These are phyloP conservation scores for Timandra comae DNA, from an alignment of 2,888 invertebrate species.

Conservation along the genomic window DNA sequence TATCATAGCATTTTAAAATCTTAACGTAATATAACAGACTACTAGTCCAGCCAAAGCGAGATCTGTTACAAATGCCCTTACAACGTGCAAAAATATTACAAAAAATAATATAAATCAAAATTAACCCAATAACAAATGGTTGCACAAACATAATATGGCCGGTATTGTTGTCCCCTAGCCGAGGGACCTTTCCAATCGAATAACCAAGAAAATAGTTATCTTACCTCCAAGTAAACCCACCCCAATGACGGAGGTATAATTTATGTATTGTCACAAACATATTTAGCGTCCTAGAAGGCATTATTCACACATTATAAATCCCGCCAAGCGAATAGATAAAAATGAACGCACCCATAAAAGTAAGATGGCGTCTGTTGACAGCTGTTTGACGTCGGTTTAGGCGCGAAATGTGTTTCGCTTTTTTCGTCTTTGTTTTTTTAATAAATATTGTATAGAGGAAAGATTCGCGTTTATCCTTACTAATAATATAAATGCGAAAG, in stretches of 20 bases:
- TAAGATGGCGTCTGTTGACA: conserved; percentile 62
- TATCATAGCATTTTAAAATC: no score
- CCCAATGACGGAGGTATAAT: conserved; percentile 60
- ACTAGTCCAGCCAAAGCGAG: no score
- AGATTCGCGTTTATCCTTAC: background rate
- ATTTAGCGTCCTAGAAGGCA: conserved; percentile 58
- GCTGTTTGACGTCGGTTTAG: conserved; percentile 55
- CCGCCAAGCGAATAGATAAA: conserved; percentile 51
- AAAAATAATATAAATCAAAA: conserved; percentile 21
- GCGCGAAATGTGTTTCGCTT: conserved; percentile 36
- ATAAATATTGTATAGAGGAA: background rate
- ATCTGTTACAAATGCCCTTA: no score
- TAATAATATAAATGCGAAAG: no score
- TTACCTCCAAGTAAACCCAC: conserved; percentile 26
- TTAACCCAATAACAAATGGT: conserved; percentile 20
- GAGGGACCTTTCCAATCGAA: conserved; percentile 54
- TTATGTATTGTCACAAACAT: conserved; percentile 68
- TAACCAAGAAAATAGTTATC: conserved; percentile 68
- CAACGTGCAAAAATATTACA: no score
- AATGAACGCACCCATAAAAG: conserved; percentile 65
- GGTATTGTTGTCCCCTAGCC: conserved; percentile 39
- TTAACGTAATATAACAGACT: no score
- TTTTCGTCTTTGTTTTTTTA: conserved; percentile 14
- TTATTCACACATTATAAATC: conserved; percentile 76
- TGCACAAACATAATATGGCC: conserved; percentile 26